Percentiles rank a stretch among this genome's conserved stretches.
Evolutionary conservation across 2,888 invertebrate species (phyloP).

Genomic region (Abrostola tripartita): DNA sequence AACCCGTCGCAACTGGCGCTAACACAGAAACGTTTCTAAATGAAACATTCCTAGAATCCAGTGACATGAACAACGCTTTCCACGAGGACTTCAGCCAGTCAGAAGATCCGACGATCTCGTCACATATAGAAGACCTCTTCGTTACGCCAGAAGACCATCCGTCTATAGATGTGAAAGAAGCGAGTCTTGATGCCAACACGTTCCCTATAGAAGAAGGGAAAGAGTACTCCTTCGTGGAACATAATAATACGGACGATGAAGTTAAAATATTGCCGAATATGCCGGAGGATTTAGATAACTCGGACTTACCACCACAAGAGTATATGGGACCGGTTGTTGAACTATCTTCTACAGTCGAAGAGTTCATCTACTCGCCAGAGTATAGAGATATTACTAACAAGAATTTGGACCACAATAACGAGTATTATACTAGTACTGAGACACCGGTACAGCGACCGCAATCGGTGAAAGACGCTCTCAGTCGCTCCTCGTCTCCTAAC

Average conservation of each 20-base stretch:
- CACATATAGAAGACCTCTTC: conserved; percentile 29
- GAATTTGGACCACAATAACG: background rate
- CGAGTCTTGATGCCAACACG: conserved; percentile 22
- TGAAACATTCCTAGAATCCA: conserved; percentile 61
- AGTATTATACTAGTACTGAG: background rate
- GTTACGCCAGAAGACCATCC: conserved; percentile 36
- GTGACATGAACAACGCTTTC: conserved; percentile 78
- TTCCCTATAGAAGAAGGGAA: conserved; percentile 1
- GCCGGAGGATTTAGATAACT: conserved; percentile 12
- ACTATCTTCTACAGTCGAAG: conserved; percentile 29
- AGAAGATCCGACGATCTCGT: conserved; percentile 42
- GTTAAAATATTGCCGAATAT: conserved; percentile 17
- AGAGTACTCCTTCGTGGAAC: conserved; percentile 9
- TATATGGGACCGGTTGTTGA: conserved; percentile 33
- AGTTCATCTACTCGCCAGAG: conserved; percentile 25
- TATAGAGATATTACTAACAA: conserved; percentile 31
- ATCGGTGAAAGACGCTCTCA: conserved; percentile 27
- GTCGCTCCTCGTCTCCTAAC: conserved; percentile 69
- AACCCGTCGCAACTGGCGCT: background rate
- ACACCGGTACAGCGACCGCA: background rate
- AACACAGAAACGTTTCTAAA: conserved; percentile 22
- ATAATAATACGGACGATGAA: conserved; percentile 23
- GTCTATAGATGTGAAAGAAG: conserved; percentile 28
- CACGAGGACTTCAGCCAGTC: conserved; percentile 61
- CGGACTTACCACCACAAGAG: conserved; percentile 18